Percentiles rank a stretch among this genome's conserved stretches.
phyloP scores from a whole-genome alignment of 2,113 vertebrate species.

The Ochotona curzoniae region DNA sequence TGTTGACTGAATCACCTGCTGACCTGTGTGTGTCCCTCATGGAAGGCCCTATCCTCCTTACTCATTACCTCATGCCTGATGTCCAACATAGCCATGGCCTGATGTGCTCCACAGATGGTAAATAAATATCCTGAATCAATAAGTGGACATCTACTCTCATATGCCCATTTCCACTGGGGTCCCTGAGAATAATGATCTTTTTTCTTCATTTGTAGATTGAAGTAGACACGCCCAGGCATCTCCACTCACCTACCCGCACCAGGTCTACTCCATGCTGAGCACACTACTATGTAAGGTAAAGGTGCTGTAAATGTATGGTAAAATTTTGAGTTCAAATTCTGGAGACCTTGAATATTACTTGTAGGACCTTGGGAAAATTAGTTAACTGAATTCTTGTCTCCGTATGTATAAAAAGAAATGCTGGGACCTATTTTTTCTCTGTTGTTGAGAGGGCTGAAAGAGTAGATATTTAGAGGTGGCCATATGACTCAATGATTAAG shows the following conservation, averaged over 20 bases:
- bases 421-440: background rate
- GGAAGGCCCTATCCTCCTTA: background rate
- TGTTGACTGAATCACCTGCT: background rate
- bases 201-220: background rate
- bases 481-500: too few relatives aligned
- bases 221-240: background rate
- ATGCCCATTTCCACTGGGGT: background rate
- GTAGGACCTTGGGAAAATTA: background rate
- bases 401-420: background rate
- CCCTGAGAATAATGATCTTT: background rate
- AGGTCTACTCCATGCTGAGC: accelerated
- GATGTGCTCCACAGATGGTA: background rate
- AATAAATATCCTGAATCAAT: background rate
- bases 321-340: background rate
- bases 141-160: background rate
- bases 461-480: too few relatives aligned
- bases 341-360: background rate
- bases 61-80: background rate
- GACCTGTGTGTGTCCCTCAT: background rate
- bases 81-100: background rate
- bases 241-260: background rate
- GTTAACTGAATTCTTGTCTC: background rate
- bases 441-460: background rate
- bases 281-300: background rate
- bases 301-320: background rate